Evolutionary conservation across 1,140 invertebrate genomes (phyloP), one percentile per base, ranked within the genome.

Genomic region (Calliphora vicina): DNA sequence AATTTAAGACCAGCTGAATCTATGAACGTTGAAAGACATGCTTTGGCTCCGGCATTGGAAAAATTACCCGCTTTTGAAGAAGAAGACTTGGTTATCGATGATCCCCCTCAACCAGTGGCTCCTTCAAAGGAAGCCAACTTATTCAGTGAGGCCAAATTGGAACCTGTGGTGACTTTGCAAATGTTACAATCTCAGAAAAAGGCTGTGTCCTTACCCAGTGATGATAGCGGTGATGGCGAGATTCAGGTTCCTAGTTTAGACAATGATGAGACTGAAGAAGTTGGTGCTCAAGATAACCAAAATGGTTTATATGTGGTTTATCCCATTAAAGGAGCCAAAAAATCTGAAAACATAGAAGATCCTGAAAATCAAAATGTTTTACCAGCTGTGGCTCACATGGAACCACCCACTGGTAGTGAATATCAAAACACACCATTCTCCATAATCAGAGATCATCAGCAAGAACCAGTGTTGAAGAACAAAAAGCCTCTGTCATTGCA

Each of bases 271-370:
- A 26, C 91, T 93, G 0, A 83, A 83, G 57, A 74, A 35, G n/a
- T n/a, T 15, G 50, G 80, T 12, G 13, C 20, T 26, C 85, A 84
- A 45, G 85, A 82, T 71, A 85, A 92, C 93, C 86, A 84, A 73
- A 86, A 83, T 73, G 86, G 92, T 93, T 8, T 94, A n/a, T 88
- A 94, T 85, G 93, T 94, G 0, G 94, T 94, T 0, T 95, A 94
- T 85, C 94, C 94, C 3, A 91, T 86, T 67, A 86, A 91, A 45
- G 85, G 84, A 0, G 86, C 50, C 13, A 87, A 84, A 50, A 83
- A 84, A 20, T 57, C 23, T 6, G 83, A 84, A 13, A 13, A 27
- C 13, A 12, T 27, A 25, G 76, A 71, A 9, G 61, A 82, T 26
- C 84, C 82, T 35, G 84, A 88, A 35, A 72, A 10, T 8, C 82